phyloP scores from a whole-genome alignment of 2,113 vertebrate genomes.

The Mustelus asterias region DNA sequence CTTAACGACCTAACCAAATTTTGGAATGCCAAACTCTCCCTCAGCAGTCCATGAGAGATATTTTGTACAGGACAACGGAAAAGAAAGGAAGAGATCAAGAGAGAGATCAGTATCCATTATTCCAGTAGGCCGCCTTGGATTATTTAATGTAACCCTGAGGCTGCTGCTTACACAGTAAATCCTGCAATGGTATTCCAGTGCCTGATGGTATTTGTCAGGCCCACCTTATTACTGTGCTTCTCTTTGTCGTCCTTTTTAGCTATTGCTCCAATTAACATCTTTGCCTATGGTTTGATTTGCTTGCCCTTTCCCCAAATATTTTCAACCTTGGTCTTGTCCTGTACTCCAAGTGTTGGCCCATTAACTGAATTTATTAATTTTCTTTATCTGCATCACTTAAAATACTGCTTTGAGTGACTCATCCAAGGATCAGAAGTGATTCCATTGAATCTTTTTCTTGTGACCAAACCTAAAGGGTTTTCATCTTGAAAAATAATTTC shows the following conservation, averaged over 20 bases:
- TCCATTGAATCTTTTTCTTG: neutral
- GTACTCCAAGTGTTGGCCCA: neutral
- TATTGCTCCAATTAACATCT: neutral
- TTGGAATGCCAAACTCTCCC: neutral
- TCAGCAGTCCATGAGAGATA: neutral
- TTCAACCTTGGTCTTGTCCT: neutral
- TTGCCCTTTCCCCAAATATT: neutral
- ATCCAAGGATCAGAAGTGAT: neutral
- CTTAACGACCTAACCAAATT: neutral
- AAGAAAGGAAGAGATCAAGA: neutral
- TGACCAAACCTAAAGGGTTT: neutral
- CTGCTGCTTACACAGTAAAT: neutral
- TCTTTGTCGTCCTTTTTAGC: neutral
- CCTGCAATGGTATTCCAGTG: neutral
- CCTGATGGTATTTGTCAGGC: neutral
- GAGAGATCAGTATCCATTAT: neutral
- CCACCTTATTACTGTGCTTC: neutral
- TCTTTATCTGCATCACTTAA: neutral
- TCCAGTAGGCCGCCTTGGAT: neutral
- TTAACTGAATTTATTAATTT: neutral
- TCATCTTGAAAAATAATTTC: conserved; percentile 4
- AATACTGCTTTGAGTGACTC: neutral
- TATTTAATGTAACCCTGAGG: neutral
- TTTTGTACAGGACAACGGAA: neutral
- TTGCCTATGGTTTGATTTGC: neutral